Conservation (phyloP, 2,888 invertebrate genomes). For the Antheraea assamensis region DNA sequence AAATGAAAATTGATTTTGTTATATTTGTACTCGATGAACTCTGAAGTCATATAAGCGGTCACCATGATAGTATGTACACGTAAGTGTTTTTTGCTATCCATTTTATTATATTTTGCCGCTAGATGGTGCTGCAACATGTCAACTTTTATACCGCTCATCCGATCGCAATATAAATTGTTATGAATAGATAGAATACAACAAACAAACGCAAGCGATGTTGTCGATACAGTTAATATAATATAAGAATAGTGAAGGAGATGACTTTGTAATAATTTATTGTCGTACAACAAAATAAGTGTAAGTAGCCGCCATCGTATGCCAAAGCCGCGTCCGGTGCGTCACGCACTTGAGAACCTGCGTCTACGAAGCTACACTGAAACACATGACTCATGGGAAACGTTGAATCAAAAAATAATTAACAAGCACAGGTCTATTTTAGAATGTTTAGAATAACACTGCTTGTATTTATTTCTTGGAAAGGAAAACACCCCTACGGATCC, state of each 20-base stretch:
- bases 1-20: no score
- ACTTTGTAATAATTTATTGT: not conserved
- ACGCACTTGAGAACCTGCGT: constrained; percentile 8
- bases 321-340: constrained; percentile 10
- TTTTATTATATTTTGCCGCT: no score
- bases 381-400: constrained; percentile 12
- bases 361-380: not conserved
- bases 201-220: no score
- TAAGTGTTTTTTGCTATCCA: no score
- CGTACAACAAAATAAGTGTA: not conserved
- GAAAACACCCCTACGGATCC: not conserved
- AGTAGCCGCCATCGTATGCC: not conserved
- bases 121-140: no score
- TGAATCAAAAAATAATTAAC: not conserved
- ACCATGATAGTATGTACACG: no score
- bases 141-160: no score
- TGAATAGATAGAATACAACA: no score
- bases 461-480: not conserved
- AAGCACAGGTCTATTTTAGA: not conserved
- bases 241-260: not conserved
- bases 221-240: not conserved
- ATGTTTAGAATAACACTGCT: not conserved
- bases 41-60: no score
- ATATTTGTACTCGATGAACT: no score
- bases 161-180: no score